Evolutionary conservation across 2,113 vertebrate species (phyloP).

Genomic region (Morone saxatilis): DNA sequence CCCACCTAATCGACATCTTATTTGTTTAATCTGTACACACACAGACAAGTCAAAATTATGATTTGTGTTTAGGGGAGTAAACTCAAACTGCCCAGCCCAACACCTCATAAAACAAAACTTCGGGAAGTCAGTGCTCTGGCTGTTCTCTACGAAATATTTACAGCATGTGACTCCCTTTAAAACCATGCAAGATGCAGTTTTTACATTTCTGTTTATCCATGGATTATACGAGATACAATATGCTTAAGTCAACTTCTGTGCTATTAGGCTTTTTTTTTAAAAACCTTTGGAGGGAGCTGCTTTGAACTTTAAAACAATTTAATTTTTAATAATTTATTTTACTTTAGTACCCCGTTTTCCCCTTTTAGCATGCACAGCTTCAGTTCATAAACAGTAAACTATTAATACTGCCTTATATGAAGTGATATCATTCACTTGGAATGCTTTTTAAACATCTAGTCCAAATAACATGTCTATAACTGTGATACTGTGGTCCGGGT

Average conservation of each 20-base stretch:
- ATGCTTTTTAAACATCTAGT: neutral
- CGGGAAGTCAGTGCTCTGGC: no score
- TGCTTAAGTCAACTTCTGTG: neutral
- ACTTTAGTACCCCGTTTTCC: neutral
- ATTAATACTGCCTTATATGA: neutral
- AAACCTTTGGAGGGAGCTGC: neutral
- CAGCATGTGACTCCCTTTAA: neutral
- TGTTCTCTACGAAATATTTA: neutral
- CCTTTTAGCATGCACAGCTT: neutral
- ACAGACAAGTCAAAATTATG: no score
- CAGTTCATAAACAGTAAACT: neutral
- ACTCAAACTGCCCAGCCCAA: no score
- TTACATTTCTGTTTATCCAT: neutral
- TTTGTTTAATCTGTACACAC: no score
- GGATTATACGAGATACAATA: neutral
- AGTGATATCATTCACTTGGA: constrained; percentile 8
- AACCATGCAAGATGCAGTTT: neutral
- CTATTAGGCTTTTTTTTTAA: neutral
- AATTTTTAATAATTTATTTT: neutral
- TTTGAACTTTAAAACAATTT: no score
- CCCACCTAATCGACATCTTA: no score
- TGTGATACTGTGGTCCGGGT: neutral
- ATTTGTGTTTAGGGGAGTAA: no score
- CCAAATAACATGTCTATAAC: neutral
- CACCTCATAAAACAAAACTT: no score